A percentile compares a stretch with the other conserved stretches of the same genome.
Conservation (phyloP, 2,888 invertebrate genomes). For the Tenodera sinensis region DNA sequence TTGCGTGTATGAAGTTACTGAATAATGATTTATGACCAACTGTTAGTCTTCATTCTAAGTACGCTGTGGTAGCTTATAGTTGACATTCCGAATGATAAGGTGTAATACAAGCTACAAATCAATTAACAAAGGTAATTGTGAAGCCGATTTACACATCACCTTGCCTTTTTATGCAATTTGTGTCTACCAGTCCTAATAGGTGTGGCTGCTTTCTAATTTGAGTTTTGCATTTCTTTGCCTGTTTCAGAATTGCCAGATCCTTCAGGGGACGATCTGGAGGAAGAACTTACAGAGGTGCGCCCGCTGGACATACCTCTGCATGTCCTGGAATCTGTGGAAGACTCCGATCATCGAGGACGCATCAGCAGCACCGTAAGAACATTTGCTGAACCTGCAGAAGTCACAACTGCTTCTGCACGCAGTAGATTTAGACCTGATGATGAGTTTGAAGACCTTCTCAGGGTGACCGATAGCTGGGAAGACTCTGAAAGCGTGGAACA, state of each 20-base stretch:
- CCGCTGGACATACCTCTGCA: conserved; percentile 19
- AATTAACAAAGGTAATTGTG: no score
- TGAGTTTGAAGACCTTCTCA: neutral
- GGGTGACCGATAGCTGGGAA: neutral
- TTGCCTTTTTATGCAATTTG: neutral
- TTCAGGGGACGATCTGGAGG: conserved; percentile 16
- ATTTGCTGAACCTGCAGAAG: neutral
- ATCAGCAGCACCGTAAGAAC: neutral
- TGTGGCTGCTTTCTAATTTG: neutral
- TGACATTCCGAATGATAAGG: no score
- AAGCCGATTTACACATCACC: no score
- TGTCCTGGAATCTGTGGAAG: neutral
- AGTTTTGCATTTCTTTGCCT: neutral
- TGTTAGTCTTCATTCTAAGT: no score
- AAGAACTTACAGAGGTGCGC: conserved; percentile 17
- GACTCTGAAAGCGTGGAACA: neutral
- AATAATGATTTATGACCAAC: no score
- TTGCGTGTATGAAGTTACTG: no score
- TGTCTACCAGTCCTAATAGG: neutral
- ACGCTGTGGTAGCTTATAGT: no score
- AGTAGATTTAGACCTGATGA: neutral
- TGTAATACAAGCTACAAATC: no score
- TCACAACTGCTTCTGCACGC: neutral
- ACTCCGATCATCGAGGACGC: neutral
- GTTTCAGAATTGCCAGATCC: conserved; percentile 5